Evolutionary conservation across 2,797 vertebrate species (phyloP).

Genomic region (Myripristis murdjan): DNA sequence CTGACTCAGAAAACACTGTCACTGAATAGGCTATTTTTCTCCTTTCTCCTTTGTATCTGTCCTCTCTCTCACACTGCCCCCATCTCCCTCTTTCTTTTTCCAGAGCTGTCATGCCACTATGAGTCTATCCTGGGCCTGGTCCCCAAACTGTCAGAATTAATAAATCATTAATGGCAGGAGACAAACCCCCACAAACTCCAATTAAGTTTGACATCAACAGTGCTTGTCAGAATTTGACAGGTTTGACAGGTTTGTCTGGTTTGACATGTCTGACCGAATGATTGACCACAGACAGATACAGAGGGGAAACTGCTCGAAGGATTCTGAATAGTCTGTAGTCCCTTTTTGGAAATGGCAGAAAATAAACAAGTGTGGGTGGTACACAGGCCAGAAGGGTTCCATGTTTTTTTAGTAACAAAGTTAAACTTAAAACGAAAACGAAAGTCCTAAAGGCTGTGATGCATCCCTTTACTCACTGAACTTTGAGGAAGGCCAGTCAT

Average conservation of each 20-base stretch:
- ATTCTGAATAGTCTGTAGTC: conserved; percentile 9
- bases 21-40: conserved; percentile 6
- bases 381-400: conserved; percentile 41
- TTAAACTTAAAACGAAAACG: conserved; percentile 37
- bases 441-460: conserved; percentile 52
- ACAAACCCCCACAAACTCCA: conserved; percentile 49
- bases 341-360: conserved; percentile 49
- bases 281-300: conserved; percentile 37
- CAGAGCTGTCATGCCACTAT: conserved; percentile 33
- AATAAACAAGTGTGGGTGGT: conserved; percentile 57
- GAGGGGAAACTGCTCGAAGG: conserved; percentile 15
- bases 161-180: conserved; percentile 64
- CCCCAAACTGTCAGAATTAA: conserved; percentile 60
- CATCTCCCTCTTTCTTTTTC: conserved; percentile 12
- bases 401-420: conserved; percentile 71
- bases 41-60: not conserved
- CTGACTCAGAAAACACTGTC: conserved; percentile 30
- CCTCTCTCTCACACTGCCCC: not conserved
- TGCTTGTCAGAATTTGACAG: conserved; percentile 33
- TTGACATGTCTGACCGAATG: conserved; percentile 39
- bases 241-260: conserved; percentile 44
- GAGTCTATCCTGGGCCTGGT: conserved; percentile 41
- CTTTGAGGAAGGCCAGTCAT: conserved; percentile 58
- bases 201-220: conserved; percentile 39
- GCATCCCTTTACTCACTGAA: conserved; percentile 56